Evolutionary conservation across 37 sponge, comb jelly and placozoan genomes (phyloP).

Genomic region (Lycopodina hypogea): DNA sequence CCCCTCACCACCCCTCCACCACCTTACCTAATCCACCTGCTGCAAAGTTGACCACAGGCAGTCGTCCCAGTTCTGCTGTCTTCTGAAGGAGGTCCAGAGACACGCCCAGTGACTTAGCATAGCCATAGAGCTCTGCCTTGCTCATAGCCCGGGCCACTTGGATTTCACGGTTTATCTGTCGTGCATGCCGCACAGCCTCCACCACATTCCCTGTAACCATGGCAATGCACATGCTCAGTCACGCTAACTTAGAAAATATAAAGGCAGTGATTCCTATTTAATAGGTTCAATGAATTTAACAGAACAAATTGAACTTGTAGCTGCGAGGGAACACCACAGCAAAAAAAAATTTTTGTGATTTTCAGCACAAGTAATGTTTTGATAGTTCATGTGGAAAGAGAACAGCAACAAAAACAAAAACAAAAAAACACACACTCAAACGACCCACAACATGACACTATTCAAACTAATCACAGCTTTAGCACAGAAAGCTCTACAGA

Average conservation of each 20-base stretch:
- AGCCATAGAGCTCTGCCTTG: slow-evolving; percentile 58
- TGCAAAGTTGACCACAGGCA: slow-evolving; percentile 86
- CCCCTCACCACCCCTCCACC: not conserved
- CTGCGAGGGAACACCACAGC: too few relatives aligned
- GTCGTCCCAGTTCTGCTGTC: slow-evolving; percentile 68
- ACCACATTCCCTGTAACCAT: slow-evolving; percentile 70
- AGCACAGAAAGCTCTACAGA: too few relatives aligned
- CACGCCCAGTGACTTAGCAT: slow-evolving; percentile 71
- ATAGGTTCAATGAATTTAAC: not conserved
- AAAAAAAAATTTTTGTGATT: too few relatives aligned
- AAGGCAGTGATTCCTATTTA: not conserved
- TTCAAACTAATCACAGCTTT: too few relatives aligned
- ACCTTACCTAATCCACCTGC: slow-evolving; percentile 71
- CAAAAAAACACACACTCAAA: too few relatives aligned
- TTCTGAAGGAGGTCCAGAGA: slow-evolving; percentile 67
- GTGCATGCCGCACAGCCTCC: slow-evolving; percentile 74
- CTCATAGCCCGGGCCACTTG: slow-evolving; percentile 53
- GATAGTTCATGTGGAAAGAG: not conserved
- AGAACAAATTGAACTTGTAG: not conserved
- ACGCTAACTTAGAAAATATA: not conserved
- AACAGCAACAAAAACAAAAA: too few relatives aligned
- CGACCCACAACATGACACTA: too few relatives aligned
- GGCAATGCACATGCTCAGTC: not conserved
- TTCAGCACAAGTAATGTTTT: too few relatives aligned
- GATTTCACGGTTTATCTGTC: slow-evolving; percentile 67